Percentiles rank a stretch among this genome's conserved stretches.
Evolutionary conservation across 1,140 invertebrate species (phyloP).

Genomic region (Trichonephila clavata): DNA sequence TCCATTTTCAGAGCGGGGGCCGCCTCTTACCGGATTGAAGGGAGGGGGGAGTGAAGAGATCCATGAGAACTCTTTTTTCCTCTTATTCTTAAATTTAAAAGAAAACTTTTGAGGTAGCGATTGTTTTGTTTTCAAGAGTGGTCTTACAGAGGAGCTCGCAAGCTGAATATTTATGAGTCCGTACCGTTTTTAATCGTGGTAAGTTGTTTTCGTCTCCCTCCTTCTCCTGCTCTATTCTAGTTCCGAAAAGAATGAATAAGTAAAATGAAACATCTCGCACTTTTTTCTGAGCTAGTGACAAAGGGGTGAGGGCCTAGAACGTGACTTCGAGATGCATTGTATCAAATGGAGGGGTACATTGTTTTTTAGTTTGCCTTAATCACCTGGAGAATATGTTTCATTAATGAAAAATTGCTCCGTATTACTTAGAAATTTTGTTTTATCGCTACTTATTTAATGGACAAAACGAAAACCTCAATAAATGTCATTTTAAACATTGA

Average conservation of each 20-base stretch:
- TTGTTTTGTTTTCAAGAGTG: background rate
- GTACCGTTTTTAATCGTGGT: conserved; percentile 49
- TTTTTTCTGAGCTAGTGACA: too few species aligned
- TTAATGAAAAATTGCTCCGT: too few species aligned
- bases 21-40: background rate
- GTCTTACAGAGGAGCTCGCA: background rate
- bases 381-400: too few species aligned
- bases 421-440: too few species aligned
- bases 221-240: background rate
- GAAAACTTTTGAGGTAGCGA: background rate
- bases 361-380: too few species aligned
- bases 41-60: background rate
- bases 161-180: conserved; percentile 54
- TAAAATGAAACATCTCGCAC: background rate
- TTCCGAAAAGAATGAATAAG: background rate
- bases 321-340: too few species aligned
- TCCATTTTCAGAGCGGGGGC: conserved; percentile 31
- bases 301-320: too few species aligned
- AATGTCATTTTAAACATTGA: too few species aligned
- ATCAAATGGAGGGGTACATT: too few species aligned
- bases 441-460: too few species aligned
- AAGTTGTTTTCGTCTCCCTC: background rate
- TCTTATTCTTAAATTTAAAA: background rate
- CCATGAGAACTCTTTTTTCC: background rate
- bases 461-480: too few species aligned